Evolutionary conservation across 2,113 vertebrate species (phyloP).

Genomic region (Microtus pennsylvanicus): DNA sequence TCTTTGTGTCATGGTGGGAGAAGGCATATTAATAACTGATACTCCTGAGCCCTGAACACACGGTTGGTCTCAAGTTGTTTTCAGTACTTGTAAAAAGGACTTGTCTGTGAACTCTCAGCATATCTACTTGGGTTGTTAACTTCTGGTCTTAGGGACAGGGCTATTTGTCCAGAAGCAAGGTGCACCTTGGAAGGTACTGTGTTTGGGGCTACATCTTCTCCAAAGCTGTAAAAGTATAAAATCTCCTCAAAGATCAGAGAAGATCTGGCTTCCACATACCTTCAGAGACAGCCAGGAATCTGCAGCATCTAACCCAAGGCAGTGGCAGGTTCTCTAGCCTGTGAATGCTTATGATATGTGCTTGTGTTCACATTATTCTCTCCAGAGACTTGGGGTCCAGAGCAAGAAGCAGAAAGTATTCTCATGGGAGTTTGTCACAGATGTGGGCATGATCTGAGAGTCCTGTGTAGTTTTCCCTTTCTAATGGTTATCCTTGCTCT

Average conservation of each 20-base stretch:
- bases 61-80: background rate
- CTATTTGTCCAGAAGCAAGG: background rate
- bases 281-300: background rate
- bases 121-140: background rate
- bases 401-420: background rate
- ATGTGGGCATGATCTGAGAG: background rate
- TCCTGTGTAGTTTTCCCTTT: background rate
- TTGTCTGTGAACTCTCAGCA: background rate
- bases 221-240: background rate
- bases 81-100: background rate
- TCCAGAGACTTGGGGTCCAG: background rate
- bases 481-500: background rate
- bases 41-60: background rate
- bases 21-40: background rate
- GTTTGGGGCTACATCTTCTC: background rate
- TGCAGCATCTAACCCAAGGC: rapidly evolving
- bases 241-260: no score
- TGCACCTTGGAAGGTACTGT: background rate
- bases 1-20: background rate
- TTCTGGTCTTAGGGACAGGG: background rate
- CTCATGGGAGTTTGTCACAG: background rate
- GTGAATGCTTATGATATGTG: rapidly evolving
- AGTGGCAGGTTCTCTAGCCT: rapidly evolving
- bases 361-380: background rate
- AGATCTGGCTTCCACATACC: background rate